Conservation (phyloP, 1,140 invertebrate genomes). For the Pseudomyrmex pallidus region DNA sequence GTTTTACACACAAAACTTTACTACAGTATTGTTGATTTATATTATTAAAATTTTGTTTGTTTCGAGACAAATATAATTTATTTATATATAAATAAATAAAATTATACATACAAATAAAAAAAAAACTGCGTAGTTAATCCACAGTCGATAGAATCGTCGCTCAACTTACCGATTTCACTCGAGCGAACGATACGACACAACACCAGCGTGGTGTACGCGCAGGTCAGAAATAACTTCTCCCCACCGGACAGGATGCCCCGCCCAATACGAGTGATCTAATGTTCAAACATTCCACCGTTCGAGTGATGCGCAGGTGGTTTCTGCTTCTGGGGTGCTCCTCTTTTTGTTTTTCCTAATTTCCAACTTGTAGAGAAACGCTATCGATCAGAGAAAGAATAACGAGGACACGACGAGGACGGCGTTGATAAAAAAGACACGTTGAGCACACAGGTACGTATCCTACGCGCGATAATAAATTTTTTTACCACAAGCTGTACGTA, state of each 20-base stretch:
- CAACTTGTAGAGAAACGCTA: neutral
- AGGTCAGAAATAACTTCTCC: constrained; percentile 10
- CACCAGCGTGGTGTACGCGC: neutral
- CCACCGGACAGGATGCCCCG: constrained; percentile 72
- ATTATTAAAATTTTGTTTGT: no score
- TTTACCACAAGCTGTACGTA: neutral
- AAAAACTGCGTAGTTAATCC: no score
- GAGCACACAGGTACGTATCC: constrained; percentile 22
- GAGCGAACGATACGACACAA: neutral
- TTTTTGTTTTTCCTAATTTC: neutral
- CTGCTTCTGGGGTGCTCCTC: neutral
- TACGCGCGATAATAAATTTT: neutral
- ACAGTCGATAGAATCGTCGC: neutral
- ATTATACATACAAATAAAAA: no score
- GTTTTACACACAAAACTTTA: no score
- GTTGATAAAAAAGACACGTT: neutral
- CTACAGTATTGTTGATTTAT: no score
- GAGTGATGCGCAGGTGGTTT: constrained; percentile 20
- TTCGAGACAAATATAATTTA: no score
- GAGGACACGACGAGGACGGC: neutral
- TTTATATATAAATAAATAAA: no score
- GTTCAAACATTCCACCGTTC: constrained; percentile 63
- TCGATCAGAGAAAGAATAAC: neutral
- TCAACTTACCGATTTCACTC: neutral
- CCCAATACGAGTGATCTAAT: constrained; percentile 77